A percentile compares a stretch with the other conserved stretches of the same genome.
These are phyloP conservation scores for Drosophila barbarae DNA, from an alignment of 2,888 invertebrate genomes.

Conservation along the genomic window DNA sequence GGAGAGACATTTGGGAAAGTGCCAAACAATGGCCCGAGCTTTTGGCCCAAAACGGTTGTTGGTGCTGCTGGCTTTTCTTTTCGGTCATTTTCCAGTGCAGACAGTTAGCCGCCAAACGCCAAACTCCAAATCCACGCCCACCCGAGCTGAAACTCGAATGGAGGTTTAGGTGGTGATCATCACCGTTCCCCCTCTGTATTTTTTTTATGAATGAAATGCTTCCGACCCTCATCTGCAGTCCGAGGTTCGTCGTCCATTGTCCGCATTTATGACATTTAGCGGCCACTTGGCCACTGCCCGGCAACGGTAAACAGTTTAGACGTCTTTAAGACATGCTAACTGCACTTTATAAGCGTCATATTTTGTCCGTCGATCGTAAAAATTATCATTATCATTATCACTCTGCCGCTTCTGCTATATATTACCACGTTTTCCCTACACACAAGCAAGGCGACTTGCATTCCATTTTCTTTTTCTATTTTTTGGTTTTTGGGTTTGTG, in stretches of 20 bases:
- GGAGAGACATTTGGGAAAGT: slow-evolving; percentile 12
- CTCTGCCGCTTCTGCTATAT: slow-evolving; percentile 14
- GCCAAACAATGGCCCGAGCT: slow-evolving; percentile 21
- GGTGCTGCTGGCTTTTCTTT: not conserved
- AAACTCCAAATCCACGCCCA: slow-evolving; percentile 16
- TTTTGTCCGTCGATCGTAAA: slow-evolving; percentile 53
- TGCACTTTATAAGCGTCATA: slow-evolving; percentile 61
- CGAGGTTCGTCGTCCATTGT: slow-evolving; percentile 30
- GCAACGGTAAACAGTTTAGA: slow-evolving; percentile 61
- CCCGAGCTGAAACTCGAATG: slow-evolving; percentile 31
- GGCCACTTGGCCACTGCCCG: slow-evolving; percentile 45
- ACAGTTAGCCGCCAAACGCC: slow-evolving; percentile 15
- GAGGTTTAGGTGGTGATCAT: not conserved
- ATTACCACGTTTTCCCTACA: slow-evolving; percentile 10
- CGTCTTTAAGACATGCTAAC: slow-evolving; percentile 64
- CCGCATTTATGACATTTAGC: slow-evolving; percentile 62
- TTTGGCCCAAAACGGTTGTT: slow-evolving; percentile 19
- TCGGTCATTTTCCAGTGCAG: slow-evolving; percentile 23
- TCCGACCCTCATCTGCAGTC: slow-evolving; percentile 8
- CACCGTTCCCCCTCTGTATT: not conserved
- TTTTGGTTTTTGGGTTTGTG: slow-evolving; percentile 40
- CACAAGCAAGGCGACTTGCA: not conserved
- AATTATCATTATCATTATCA: slow-evolving; percentile 62
- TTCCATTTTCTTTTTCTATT: not conserved
- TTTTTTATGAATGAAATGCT: slow-evolving; percentile 34